Conservation (phyloP, 2,888 invertebrate species). For the Melinaea menophilus region DNA sequence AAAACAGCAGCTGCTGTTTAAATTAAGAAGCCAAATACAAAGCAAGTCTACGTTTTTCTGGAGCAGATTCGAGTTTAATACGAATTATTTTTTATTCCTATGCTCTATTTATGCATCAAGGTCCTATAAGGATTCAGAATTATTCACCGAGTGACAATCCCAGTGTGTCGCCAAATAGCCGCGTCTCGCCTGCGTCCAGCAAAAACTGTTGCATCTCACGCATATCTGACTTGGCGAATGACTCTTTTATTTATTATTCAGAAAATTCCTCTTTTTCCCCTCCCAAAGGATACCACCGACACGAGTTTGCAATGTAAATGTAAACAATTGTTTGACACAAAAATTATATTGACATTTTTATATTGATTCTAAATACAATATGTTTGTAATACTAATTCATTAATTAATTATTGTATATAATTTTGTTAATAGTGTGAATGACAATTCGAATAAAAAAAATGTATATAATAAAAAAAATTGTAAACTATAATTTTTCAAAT, state of each 20-base stretch:
- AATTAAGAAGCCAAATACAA: not conserved
- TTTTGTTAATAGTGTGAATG: no score
- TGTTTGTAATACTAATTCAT: no score
- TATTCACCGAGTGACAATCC: constrained; percentile 17
- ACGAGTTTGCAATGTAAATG: constrained; percentile 42
- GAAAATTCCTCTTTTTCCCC: constrained; percentile 50
- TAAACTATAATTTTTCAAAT: no score
- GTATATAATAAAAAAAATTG: no score
- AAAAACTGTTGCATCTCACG: constrained; percentile 57
- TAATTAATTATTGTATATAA: no score
- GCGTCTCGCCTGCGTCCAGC: constrained; percentile 24
- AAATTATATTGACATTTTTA: constrained; percentile 8
- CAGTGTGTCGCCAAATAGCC: constrained; percentile 20
- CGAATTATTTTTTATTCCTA: not conserved
- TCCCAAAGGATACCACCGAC: constrained; percentile 44
- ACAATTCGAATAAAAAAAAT: no score
- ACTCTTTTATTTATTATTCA: constrained; percentile 54
- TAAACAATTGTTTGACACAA: constrained; percentile 30
- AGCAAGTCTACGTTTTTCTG: not conserved
- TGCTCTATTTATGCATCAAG: constrained; percentile 6
- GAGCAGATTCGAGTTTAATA: not conserved
- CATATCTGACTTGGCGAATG: constrained; percentile 40
- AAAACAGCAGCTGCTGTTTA: constrained; percentile 1
- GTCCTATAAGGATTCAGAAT: constrained; percentile 13
- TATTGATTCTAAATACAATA: no score